These are phyloP conservation scores for Telmatochromis sp. DNA, from an alignment of 2,113 vertebrate genomes.

Conservation along the genomic window DNA sequence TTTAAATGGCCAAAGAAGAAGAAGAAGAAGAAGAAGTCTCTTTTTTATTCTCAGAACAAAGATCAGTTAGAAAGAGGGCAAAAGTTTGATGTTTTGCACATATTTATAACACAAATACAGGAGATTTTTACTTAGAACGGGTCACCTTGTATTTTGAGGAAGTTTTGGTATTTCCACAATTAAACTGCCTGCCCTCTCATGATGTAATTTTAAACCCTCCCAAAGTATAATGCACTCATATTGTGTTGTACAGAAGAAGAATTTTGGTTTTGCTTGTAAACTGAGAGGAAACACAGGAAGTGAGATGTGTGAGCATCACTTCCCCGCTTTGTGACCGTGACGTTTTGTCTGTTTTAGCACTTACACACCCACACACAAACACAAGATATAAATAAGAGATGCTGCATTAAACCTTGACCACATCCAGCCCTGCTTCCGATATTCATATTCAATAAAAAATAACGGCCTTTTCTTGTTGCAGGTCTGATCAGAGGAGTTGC, in stretches of 20 bases:
- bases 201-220: background rate
- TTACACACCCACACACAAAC: background rate
- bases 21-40: background rate
- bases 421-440: background rate
- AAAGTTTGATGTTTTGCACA: background rate
- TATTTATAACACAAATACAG: background rate
- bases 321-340: background rate
- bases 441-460: background rate
- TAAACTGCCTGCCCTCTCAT: background rate
- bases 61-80: background rate
- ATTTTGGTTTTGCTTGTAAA: background rate
- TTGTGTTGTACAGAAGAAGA: background rate
- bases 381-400: background rate
- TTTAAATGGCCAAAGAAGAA: background rate
- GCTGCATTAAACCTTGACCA: background rate
- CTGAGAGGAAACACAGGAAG: constrained; percentile 23
- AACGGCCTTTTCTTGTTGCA: background rate
- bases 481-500: background rate
- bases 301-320: background rate
- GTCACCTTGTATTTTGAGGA: background rate
- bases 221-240: background rate
- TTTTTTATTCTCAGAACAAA: background rate
- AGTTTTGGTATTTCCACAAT: background rate
- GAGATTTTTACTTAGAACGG: background rate
- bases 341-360: background rate